Conservation (phyloP, 37 sponge, comb jelly and placozoan species). For the Tethya wilhelma region DNA sequence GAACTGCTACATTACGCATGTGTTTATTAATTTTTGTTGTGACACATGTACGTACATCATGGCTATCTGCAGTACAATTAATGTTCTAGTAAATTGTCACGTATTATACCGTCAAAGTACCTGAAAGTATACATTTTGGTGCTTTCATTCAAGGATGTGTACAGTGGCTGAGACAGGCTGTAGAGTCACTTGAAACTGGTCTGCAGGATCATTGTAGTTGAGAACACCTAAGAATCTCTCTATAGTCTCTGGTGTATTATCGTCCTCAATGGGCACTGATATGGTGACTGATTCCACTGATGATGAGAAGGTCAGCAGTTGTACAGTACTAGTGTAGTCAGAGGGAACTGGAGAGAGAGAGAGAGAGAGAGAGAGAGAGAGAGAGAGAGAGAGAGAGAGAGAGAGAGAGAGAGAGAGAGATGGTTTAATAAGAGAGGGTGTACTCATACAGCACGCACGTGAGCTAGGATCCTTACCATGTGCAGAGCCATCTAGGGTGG, state of each 20-base stretch:
- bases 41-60: no score
- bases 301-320: neutral
- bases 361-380: constrained; percentile 64
- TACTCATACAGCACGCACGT: no score
- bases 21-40: no score
- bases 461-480: no score
- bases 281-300: neutral
- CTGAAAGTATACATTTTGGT: no score
- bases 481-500: neutral
- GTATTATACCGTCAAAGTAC: no score
- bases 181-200: neutral
- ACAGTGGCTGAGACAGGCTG: neutral
- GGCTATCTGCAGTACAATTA: no score
- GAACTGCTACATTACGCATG: no score
- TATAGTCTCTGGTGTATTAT: neutral
- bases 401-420: constrained; percentile 50
- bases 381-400: constrained; percentile 63
- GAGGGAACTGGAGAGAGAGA: constrained; percentile 21
- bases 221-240: neutral
- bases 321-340: neutral
- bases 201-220: neutral
- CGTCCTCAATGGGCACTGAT: neutral
- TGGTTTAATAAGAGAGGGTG: constrained; percentile 17
- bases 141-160: neutral
- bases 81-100: no score